phyloP scores from a whole-genome alignment of 2,888 invertebrate species.

The Tethea ocularis region DNA sequence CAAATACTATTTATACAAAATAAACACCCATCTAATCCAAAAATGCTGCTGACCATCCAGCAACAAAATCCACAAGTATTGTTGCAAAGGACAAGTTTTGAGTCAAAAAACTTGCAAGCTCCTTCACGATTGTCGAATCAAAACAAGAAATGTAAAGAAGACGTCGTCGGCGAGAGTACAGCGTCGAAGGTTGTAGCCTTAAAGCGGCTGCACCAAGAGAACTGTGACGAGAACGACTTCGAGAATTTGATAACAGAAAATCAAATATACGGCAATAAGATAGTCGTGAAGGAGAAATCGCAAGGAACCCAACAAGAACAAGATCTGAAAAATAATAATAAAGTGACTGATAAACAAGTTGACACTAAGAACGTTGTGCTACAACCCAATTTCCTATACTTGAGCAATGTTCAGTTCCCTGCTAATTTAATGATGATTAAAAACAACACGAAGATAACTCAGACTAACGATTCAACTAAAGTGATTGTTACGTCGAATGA shows the following conservation, averaged over 20 bases:
- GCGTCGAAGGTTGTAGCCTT: slow-evolving; percentile 77
- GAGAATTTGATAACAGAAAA: slow-evolving; percentile 82
- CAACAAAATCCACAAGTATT: slow-evolving; percentile 69
- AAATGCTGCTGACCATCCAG: slow-evolving; percentile 71
- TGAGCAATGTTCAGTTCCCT: slow-evolving; percentile 75
- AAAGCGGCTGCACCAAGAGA: slow-evolving; percentile 76
- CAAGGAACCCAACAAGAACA: slow-evolving; percentile 71
- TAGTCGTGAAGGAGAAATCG: slow-evolving; percentile 82
- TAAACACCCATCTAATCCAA: slow-evolving; percentile 60
- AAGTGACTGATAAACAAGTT: slow-evolving; percentile 46
- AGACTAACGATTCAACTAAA: slow-evolving; percentile 46
- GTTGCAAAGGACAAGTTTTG: slow-evolving; percentile 65
- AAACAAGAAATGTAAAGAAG: slow-evolving; percentile 73
- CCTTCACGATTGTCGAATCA: slow-evolving; percentile 75
- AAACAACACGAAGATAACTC: slow-evolving; percentile 58
- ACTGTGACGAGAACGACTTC: slow-evolving; percentile 80
- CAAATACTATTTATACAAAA: slow-evolving; percentile 73
- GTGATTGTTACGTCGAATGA: slow-evolving; percentile 53
- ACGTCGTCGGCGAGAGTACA: slow-evolving; percentile 55
- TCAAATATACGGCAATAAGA: slow-evolving; percentile 82
- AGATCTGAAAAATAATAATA: slow-evolving; percentile 59
- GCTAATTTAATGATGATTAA: slow-evolving; percentile 78
- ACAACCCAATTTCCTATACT: slow-evolving; percentile 74
- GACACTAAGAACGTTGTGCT: slow-evolving; percentile 68
- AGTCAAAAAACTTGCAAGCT: slow-evolving; percentile 78